A percentile compares a stretch with the other conserved stretches of the same genome.
phyloP scores from a whole-genome alignment of 1,140 invertebrate species.

The Samia ricini region DNA sequence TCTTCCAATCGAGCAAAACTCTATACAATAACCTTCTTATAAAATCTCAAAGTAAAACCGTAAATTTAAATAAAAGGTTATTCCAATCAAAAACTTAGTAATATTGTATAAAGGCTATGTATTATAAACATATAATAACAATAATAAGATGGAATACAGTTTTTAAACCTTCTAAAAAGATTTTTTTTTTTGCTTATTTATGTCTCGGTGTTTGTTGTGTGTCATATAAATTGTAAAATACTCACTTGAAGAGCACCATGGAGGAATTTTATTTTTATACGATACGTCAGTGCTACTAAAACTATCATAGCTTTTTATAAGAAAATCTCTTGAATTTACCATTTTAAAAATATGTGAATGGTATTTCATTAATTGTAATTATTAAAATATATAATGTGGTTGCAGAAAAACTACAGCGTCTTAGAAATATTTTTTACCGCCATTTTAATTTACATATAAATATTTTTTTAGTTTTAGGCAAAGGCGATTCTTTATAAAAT shows the following conservation, averaged over 20 bases:
- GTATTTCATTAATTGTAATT: neutral
- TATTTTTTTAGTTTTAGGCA: neutral
- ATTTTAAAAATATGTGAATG: neutral
- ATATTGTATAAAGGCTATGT: no score
- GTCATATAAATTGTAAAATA: no score
- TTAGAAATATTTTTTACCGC: no score
- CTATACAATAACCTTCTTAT: no score
- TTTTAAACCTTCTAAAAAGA: neutral
- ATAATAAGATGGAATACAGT: neutral
- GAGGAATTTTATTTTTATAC: constrained; percentile 43
- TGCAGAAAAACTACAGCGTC: neutral
- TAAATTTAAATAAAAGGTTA: no score
- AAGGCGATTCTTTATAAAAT: neutral
- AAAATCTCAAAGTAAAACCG: no score
- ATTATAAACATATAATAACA: no score
- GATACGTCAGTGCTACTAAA: constrained; percentile 36
- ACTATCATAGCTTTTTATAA: constrained; percentile 21
- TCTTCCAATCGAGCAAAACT: no score
- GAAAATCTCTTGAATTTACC: constrained; percentile 14
- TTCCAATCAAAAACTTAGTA: no score
- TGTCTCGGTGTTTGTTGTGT: neutral
- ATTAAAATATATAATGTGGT: neutral
- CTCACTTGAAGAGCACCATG: constrained; percentile 61
- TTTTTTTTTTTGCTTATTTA: neutral
- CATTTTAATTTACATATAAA: constrained; percentile 4